These are phyloP conservation scores for Syngnathus floridae DNA, from an alignment of 2,113 vertebrate species.

Conservation along the genomic window DNA sequence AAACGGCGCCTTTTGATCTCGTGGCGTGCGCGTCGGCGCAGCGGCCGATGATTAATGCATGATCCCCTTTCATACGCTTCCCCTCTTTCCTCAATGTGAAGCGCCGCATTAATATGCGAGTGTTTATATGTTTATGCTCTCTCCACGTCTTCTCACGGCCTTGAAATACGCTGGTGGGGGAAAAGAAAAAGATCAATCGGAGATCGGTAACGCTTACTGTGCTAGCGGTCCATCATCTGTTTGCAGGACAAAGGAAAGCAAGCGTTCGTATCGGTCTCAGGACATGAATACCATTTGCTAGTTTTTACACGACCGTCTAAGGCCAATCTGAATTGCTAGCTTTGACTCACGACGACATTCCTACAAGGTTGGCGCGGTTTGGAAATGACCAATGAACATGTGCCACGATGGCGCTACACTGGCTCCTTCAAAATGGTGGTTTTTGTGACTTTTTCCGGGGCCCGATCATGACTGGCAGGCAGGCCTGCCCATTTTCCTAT, in stretches of 20 bases:
- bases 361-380: too few relatives aligned
- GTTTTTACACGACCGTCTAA: not conserved
- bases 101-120: constrained; percentile 25
- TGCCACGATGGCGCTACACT: too few relatives aligned
- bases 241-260: not conserved
- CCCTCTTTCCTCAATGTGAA: constrained; percentile 1
- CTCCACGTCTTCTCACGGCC: constrained; percentile 7
- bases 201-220: constrained; percentile 9
- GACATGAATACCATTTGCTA: not conserved
- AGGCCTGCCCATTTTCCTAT: not conserved
- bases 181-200: constrained; percentile 36
- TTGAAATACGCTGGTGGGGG: constrained; percentile 28
- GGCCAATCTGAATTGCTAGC: too few relatives aligned
- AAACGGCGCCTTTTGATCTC: constrained; percentile 12
- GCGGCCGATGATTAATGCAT: constrained; percentile 18
- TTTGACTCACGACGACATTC: too few relatives aligned
- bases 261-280: not conserved
- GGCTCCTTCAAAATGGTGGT: too few relatives aligned
- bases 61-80: constrained; percentile 15
- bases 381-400: too few relatives aligned
- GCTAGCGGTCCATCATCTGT: constrained; percentile 20
- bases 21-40: not conserved
- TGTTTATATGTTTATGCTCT: constrained; percentile 38
- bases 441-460: not conserved
- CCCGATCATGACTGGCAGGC: not conserved